A percentile compares a stretch with the other conserved stretches of the same genome.
Evolutionary conservation across 2,797 vertebrate genomes (phyloP).

Genomic region (Pseudochirops cupreus): DNA sequence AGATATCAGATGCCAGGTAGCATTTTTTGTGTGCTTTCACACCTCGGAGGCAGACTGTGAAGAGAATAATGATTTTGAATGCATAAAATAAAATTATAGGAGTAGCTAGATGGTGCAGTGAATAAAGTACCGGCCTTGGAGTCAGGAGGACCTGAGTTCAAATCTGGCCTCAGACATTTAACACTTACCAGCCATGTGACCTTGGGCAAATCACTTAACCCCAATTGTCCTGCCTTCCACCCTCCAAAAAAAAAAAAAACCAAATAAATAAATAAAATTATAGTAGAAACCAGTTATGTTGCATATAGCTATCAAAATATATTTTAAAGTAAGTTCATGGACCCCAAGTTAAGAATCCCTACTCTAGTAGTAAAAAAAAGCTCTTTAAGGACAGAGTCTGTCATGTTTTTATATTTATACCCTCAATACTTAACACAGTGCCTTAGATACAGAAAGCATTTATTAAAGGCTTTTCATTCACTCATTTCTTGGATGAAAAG

Average conservation of each 20-base stretch:
- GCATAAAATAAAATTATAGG: too few species aligned
- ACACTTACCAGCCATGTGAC: too few species aligned
- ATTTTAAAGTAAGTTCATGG: not conserved
- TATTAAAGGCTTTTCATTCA: not conserved
- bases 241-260: too few species aligned
- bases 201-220: too few species aligned
- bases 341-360: not conserved
- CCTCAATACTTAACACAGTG: not conserved
- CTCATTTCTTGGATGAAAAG: not conserved
- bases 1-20: slow-evolving; percentile 91
- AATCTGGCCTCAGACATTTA: too few species aligned
- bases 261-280: too few species aligned
- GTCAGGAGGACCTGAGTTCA: too few species aligned
- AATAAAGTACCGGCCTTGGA: too few species aligned
- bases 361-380: not conserved
- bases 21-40: slow-evolving; percentile 96
- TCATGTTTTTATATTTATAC: not conserved
- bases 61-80: slow-evolving; percentile 54
- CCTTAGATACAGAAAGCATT: not conserved
- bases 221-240: too few species aligned
- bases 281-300: not conserved
- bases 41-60: slow-evolving; percentile 96
- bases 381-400: not conserved
- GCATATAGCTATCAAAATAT: not conserved
- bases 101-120: too few species aligned